Base-by-base conservation (phyloP, 2,113 vertebrate species). In the Cisticola juncidis region DNA sequence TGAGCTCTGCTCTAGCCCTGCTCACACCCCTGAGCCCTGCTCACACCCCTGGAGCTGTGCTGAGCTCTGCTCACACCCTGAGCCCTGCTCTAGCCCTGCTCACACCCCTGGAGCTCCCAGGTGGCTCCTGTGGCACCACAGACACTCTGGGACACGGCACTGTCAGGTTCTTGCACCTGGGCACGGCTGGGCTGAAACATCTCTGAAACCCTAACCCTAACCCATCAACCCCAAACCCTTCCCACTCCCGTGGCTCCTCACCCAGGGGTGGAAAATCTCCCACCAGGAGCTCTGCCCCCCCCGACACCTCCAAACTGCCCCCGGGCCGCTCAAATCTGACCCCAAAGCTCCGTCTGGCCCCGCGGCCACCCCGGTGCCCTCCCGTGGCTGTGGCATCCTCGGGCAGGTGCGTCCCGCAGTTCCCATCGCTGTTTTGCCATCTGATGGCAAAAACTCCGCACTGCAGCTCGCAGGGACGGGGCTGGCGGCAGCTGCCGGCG, bases 81-180 rank as follows among this genome's bases (percentile, higher is more conserved):
- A 29, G 51, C 51, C 29, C 28, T 53, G 51, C 26, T 29, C 8
- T 26, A 51, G 15, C 7, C 24, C 18, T 3, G 3, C 21, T 72
- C 19, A 2, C n/a, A n/a, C 7, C 23, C 36, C 7, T 5, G 44
- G 5, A 35, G 29, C 22, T 90, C 33, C 62, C 77, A 38, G 77
- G 25, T 0, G 1, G 38, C 16, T 61, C 44, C 3, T 42, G 45
- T 3, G 29, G 23, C 15, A 18, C 20, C 4, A 0, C 22, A 19
- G 84, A 5, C 0, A 0, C 33, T 7, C 33, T 24, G 69, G 65
- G n/a, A 11, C 73, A 26, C 0, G 0, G 10, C 19, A 31, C 20
- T 18, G 8, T 2, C 14, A 1, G 47, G 44, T 20, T 64, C 14
- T 22, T 29, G 11, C 29, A 14, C 3, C 36, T 4, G 2, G 25